Evolutionary conservation across 2,888 invertebrate genomes (phyloP).

Genomic region (Cheilosia impressa): DNA sequence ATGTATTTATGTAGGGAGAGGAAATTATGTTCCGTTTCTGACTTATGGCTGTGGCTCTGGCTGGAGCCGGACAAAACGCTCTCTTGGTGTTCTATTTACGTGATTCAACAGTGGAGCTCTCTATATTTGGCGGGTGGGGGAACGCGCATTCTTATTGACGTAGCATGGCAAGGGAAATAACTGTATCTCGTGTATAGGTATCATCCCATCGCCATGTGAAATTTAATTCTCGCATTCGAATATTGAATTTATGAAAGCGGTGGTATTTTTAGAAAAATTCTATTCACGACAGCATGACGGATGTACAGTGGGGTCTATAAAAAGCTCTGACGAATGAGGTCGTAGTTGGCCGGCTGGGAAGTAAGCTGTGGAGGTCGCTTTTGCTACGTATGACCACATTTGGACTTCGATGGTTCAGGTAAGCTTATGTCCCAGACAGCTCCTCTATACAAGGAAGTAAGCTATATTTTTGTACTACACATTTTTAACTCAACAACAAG

Average conservation of each 20-base stretch:
- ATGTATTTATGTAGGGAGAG: constrained; percentile 24
- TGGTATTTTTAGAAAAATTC: constrained; percentile 68
- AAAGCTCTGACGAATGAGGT: constrained; percentile 31
- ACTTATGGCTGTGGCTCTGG: constrained; percentile 3
- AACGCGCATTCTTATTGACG: no score
- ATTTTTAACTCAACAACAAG: no score
- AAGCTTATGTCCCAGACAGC: no score
- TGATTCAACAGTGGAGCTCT: constrained; percentile 5
- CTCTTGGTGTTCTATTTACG: constrained; percentile 30
- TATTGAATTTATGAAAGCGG: constrained; percentile 61
- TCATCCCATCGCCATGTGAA: constrained; percentile 31
- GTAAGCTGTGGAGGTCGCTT: no score
- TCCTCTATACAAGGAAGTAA: no score
- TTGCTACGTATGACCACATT: no score
- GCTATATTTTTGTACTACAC: no score
- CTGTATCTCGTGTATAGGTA: constrained; percentile 15
- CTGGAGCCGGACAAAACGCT: not conserved
- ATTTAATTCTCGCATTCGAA: constrained; percentile 48
- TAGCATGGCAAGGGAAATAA: constrained; percentile 1
- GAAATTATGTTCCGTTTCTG: constrained; percentile 56
- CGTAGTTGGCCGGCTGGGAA: not conserved
- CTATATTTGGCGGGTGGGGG: not conserved
- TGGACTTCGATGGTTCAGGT: no score
- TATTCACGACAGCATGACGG: constrained; percentile 59
- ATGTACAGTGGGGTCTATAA: constrained; percentile 17